Evolutionary conservation across 2,113 vertebrate species (phyloP).

Genomic region (Oncorhynchus keta): DNA sequence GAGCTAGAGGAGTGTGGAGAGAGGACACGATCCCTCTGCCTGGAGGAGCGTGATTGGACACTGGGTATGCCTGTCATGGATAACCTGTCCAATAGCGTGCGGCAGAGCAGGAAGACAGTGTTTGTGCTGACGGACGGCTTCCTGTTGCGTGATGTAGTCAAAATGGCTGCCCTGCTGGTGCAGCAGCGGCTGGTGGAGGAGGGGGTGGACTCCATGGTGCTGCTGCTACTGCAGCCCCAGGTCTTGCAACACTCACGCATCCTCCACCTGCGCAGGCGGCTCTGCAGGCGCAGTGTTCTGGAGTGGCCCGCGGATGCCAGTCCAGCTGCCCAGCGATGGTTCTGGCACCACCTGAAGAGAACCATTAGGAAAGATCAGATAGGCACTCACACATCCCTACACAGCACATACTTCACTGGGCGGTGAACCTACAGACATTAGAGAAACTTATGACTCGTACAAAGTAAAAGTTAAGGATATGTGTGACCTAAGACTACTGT

Average conservation of each 20-base stretch:
- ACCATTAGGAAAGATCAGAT: slow-evolving; percentile 40
- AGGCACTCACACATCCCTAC: slow-evolving; percentile 32
- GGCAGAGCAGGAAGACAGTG: slow-evolving; percentile 64
- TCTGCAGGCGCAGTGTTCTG: slow-evolving; percentile 72
- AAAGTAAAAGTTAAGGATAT: too few relatives aligned
- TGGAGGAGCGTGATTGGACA: slow-evolving; percentile 59
- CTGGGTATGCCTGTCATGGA: slow-evolving; percentile 54
- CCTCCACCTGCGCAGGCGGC: slow-evolving; percentile 59
- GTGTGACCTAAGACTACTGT: too few relatives aligned
- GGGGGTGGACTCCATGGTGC: slow-evolving; percentile 64
- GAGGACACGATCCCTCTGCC: slow-evolving; percentile 37
- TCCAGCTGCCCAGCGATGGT: slow-evolving; percentile 57
- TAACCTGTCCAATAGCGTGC: slow-evolving; percentile 65
- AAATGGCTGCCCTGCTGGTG: slow-evolving; percentile 58
- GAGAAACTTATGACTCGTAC: too few relatives aligned
- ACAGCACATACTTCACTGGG: slow-evolving; percentile 35
- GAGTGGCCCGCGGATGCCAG: slow-evolving; percentile 68
- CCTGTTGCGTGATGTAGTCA: slow-evolving; percentile 59
- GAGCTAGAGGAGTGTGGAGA: slow-evolving; percentile 60
- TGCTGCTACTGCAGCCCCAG: slow-evolving; percentile 68
- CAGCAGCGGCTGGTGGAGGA: slow-evolving; percentile 70
- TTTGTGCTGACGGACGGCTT: slow-evolving; percentile 59
- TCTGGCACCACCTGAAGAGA: slow-evolving; percentile 63
- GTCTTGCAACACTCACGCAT: slow-evolving; percentile 70
- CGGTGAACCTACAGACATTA: slow-evolving; percentile 3